phyloP scores from a whole-genome alignment of 2,113 vertebrate genomes.

The Cinclus mexicanus region DNA sequence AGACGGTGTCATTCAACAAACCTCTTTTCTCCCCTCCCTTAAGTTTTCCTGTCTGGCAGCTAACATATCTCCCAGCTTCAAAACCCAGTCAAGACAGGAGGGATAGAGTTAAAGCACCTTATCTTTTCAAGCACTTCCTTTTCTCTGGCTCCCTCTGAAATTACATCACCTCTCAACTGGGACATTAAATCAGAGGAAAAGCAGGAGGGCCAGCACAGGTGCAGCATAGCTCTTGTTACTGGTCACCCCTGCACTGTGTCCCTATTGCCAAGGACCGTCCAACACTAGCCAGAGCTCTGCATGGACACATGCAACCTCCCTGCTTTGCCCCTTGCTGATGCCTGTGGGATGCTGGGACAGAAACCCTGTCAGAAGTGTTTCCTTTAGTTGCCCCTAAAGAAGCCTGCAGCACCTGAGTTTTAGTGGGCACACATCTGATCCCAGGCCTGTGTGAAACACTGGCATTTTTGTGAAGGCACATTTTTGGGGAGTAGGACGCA shows the following conservation, averaged over 20 bases:
- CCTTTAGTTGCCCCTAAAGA: neutral
- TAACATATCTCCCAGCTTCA: neutral
- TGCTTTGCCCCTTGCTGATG: rapidly evolving
- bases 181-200: slow-evolving; percentile 86
- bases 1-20: neutral
- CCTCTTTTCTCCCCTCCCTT: neutral
- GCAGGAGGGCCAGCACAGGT: slow-evolving; percentile 82
- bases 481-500: neutral
- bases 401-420: neutral
- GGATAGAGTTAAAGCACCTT: slow-evolving; percentile 35
- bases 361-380: neutral
- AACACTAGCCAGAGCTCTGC: neutral
- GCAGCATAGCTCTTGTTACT: slow-evolving; percentile 48
- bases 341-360: neutral
- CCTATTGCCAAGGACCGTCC: neutral
- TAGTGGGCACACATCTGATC: neutral
- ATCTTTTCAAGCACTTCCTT: slow-evolving; percentile 59
- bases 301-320: rapidly evolving
- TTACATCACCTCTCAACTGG: slow-evolving; percentile 88
- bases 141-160: slow-evolving; percentile 76
- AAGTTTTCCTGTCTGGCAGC: neutral
- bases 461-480: neutral
- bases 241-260: neutral
- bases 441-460: neutral
- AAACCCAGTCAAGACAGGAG: neutral